phyloP scores from a whole-genome alignment of 2,888 invertebrate genomes.

The Fabriciana adippe region DNA sequence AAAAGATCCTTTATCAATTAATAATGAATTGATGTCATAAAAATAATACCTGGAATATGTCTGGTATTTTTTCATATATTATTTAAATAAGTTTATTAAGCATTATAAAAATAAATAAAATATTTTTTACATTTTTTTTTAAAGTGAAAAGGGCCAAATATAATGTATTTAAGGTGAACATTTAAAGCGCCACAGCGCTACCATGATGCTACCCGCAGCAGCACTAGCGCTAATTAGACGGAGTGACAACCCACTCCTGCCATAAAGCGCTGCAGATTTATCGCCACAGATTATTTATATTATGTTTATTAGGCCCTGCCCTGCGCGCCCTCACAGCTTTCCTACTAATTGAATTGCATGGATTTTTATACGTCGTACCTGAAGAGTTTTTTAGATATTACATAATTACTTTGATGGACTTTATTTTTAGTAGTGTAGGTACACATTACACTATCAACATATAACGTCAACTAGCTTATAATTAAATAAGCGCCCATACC shows the following conservation, averaged over 20 bases:
- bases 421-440: not conserved
- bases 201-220: slow-evolving; percentile 45
- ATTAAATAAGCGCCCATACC: slow-evolving; percentile 18
- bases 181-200: slow-evolving; percentile 35
- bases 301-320: slow-evolving; percentile 81
- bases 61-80: not conserved
- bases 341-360: slow-evolving; percentile 79
- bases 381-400: slow-evolving; percentile 53
- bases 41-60: no score
- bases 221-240: slow-evolving; percentile 79
- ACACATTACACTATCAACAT: not conserved
- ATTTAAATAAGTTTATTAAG: not conserved
- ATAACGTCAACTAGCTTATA: not conserved
- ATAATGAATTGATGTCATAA: no score
- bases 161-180: no score
- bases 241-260: slow-evolving; percentile 82
- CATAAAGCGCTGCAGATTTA: slow-evolving; percentile 82
- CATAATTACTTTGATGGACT: slow-evolving; percentile 17
- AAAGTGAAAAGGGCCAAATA: no score
- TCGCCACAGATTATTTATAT: slow-evolving; percentile 81
- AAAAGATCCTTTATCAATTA: no score
- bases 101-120: not conserved
- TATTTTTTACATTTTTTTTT: not conserved
- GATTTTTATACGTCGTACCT: slow-evolving; percentile 77
- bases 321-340: slow-evolving; percentile 68